Base-by-base conservation (phyloP, 2,797 vertebrate species). In the Acestrorhynchus altus region DNA sequence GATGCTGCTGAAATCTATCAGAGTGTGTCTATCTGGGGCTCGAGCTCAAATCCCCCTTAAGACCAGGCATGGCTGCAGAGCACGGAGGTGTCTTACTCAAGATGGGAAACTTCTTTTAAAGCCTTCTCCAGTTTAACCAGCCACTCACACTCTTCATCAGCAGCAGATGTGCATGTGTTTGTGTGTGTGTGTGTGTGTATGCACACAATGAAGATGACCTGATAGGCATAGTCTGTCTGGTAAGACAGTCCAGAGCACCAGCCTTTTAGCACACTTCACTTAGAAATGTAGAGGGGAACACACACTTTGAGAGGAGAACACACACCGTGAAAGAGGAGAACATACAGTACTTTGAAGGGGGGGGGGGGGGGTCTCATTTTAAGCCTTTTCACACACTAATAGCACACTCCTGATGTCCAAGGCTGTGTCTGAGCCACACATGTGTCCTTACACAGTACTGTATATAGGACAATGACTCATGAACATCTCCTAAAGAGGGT, bases 61-160 rank as follows among this genome's bases (percentile, higher is more conserved):
- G 74, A 72, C 69, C 76, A 72, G 20, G 46, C n/a, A 44, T 59
- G 75, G 47, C 67, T 75, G 22, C 16, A 49, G 74, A 54, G 20
- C 12, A 61, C 68, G 67, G 69, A 83, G 77, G 84, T 82, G 76
- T 83, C 75, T 80, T 63, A 76, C 75, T 72, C 76, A 83, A 87
- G 86, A 74, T 51, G 31, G 87, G 88, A 90, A 91, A 92, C 93
- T 88, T 84, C 91, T 92, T 91, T 92, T 89, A 92, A 90, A 28
- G 88, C 85, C 88, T 90, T 87, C 83, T 90, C 85, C 88, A 78
- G 81, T 91, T 93, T 91, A 92, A 91, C 86, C 88, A 83, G 86
- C 78, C 79, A 52, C 49, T 87, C 86, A 86, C 90, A 86, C 88
- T 86, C 85, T 91, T 91, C 88, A 89, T 91, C 84, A 90, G 81